Conservation (phyloP, 64 coral and sea anemone genomes). For the Actinia equina region DNA sequence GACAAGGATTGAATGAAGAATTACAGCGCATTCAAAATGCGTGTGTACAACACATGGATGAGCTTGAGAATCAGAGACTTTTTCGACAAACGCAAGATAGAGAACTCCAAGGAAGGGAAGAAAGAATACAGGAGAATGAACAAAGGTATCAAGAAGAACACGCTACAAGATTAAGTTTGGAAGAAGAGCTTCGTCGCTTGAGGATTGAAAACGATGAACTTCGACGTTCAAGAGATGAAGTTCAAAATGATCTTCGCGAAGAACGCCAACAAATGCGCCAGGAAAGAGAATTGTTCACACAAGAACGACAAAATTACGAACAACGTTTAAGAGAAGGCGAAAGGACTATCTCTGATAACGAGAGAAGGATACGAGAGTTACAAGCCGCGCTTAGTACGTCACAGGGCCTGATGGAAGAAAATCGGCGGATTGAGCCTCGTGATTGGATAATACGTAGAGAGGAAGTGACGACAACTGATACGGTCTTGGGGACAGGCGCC, state of each 20-base stretch:
- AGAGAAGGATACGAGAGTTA: slow-evolving; percentile 45
- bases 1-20: slow-evolving; percentile 49
- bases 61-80: slow-evolving; percentile 74
- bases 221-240: slow-evolving; percentile 1
- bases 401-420: slow-evolving; percentile 73
- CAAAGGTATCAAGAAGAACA: slow-evolving; percentile 63
- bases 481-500: slow-evolving; percentile 59
- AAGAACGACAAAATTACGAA: slow-evolving; percentile 52
- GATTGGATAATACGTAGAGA: slow-evolving; percentile 90
- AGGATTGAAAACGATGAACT: slow-evolving; percentile 50
- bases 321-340: slow-evolving; percentile 56
- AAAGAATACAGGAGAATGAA: slow-evolving; percentile 50
- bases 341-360: slow-evolving; percentile 34
- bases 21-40: slow-evolving; percentile 39
- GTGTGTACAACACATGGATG: slow-evolving; percentile 55
- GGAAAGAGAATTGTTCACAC: slow-evolving; percentile 32
- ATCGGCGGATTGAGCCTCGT: slow-evolving; percentile 79
- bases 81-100: slow-evolving; percentile 59
- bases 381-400: slow-evolving; percentile 51
- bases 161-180: slow-evolving; percentile 32
- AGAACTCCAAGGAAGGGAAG: slow-evolving; percentile 39
- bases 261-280: slow-evolving; percentile 33
- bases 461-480: slow-evolving; percentile 62
- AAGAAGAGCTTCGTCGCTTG: slow-evolving; percentile 48
- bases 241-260: slow-evolving; percentile 40